Percentiles rank a stretch among this genome's conserved stretches.
phyloP scores from a whole-genome alignment of 2,888 invertebrate species.

The Dicyrtoma fusca region DNA sequence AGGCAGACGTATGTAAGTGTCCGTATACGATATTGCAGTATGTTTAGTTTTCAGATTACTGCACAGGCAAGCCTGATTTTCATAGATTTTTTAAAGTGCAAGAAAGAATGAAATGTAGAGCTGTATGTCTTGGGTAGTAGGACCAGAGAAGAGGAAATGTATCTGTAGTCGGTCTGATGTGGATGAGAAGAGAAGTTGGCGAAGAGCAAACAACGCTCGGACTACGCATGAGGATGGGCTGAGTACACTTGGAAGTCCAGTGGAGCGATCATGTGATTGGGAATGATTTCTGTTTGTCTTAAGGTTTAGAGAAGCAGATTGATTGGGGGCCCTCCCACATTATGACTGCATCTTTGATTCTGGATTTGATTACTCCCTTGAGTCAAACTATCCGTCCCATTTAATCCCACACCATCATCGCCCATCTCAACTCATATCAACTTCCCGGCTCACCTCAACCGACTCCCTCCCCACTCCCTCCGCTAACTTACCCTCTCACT shows the following conservation, averaged over 20 bases:
- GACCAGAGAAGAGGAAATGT: too few species aligned
- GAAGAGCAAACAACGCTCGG: too few species aligned
- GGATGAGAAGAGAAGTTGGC: neutral
- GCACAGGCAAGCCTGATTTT: too few species aligned
- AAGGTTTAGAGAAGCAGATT: conserved; percentile 2
- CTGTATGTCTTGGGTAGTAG: neutral
- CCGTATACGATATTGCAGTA: too few species aligned
- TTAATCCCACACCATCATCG: too few species aligned
- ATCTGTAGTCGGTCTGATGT: too few species aligned
- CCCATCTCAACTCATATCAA: too few species aligned
- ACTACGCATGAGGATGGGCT: neutral
- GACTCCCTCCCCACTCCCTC: neutral
- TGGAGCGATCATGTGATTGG: conserved; percentile 1
- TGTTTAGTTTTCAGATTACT: too few species aligned
- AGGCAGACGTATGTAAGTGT: too few species aligned
- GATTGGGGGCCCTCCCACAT: conserved; percentile 5
- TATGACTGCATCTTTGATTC: conserved; percentile 12
- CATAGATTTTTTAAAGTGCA: too few species aligned
- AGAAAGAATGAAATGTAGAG: neutral
- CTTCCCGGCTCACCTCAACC: neutral
- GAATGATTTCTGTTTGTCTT: conserved; percentile 29
- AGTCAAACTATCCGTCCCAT: conserved; percentile 6
- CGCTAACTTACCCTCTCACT: too few species aligned
- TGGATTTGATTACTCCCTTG: conserved; percentile 28
- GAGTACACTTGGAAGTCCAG: conserved; percentile 13